These are phyloP conservation scores for Vipera latastei DNA, from an alignment of 2,797 vertebrate genomes.

Conservation along the genomic window DNA sequence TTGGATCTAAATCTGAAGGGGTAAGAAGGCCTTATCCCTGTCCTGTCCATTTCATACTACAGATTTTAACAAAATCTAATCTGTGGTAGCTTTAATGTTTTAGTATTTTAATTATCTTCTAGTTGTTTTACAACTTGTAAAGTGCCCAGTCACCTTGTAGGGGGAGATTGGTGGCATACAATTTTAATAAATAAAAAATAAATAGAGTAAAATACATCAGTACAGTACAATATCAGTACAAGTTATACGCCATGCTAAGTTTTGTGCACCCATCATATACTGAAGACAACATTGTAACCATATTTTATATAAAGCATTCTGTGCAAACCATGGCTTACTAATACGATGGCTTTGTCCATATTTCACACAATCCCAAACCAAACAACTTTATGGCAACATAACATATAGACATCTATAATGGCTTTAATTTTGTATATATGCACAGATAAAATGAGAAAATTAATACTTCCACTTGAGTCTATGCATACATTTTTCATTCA, in stretches of 20 bases:
- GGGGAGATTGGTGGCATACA: neutral
- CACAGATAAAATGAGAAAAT: neutral
- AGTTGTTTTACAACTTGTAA: neutral
- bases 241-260: neutral
- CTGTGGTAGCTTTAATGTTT: neutral
- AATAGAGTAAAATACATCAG: neutral
- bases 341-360: neutral
- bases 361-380: neutral
- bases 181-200: neutral
- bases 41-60: neutral
- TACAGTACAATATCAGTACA: no score
- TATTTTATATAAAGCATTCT: neutral
- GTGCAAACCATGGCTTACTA: neutral
- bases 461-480: neutral
- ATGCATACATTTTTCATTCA: neutral
- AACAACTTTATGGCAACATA: neutral
- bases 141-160: neutral
- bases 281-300: neutral
- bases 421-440: neutral
- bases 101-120: neutral
- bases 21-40: neutral
- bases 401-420: neutral
- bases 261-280: neutral
- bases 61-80: neutral
- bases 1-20: neutral